Conservation (phyloP, 2,113 vertebrate genomes). For the Nyctereutes procyonoides region DNA sequence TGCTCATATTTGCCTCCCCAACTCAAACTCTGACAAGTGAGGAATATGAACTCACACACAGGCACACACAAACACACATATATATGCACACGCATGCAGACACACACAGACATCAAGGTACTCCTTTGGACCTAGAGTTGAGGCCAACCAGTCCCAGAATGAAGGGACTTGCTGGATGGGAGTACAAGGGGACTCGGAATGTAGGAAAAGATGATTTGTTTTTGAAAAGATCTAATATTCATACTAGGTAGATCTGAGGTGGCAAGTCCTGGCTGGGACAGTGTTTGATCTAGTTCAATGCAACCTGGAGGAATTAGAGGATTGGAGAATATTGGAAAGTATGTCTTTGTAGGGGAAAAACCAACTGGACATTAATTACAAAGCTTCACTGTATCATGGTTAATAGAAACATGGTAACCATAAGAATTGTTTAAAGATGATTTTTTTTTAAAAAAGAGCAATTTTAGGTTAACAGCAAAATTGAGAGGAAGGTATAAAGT, state of each 20-base stretch:
- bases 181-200: background rate
- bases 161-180: background rate
- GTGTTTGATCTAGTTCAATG: background rate
- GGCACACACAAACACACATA: too few relatives aligned
- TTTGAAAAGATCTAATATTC: background rate
- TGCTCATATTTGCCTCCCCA: background rate
- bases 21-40: background rate
- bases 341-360: constrained; percentile 20
- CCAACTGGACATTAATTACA: background rate
- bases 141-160: background rate
- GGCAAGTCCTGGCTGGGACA: background rate
- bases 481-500: background rate
- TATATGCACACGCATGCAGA: too few relatives aligned
- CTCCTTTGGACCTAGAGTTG: background rate
- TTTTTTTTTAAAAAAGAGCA: background rate
- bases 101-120: background rate
- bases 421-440: background rate
- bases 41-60: background rate
- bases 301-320: background rate
- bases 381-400: background rate
- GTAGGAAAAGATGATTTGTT: background rate
- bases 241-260: background rate
- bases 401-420: background rate
- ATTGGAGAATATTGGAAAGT: background rate
- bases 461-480: background rate